A percentile compares a stretch with the other conserved stretches of the same genome.
Evolutionary conservation across 37 sponge, comb jelly and placozoan genomes (phyloP).

Genomic region (Ephydatia muelleri): DNA sequence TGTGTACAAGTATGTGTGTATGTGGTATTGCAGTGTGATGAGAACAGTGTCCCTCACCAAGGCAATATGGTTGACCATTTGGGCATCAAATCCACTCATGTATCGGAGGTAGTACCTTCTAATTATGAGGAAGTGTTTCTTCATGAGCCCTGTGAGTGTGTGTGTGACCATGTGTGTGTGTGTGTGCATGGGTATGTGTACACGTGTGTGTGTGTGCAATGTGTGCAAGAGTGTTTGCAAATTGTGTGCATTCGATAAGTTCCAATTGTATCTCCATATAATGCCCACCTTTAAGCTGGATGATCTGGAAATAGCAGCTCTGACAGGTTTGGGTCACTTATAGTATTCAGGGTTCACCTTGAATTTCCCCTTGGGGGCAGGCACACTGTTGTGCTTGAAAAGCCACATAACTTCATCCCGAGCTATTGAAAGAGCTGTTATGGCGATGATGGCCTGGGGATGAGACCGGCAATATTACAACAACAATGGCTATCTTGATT

Average conservation of each 20-base stretch:
- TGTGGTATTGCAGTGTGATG: neutral
- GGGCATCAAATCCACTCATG: constrained; percentile 75
- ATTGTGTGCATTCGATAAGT: neutral
- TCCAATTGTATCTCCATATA: neutral
- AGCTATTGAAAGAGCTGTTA: constrained; percentile 75
- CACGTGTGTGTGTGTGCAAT: neutral
- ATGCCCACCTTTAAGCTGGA: constrained; percentile 59
- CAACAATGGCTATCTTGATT: neutral
- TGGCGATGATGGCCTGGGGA: constrained; percentile 62
- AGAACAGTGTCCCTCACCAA: constrained; percentile 32
- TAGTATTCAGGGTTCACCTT: constrained; percentile 77
- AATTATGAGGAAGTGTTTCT: constrained; percentile 59
- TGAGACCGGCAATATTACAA: neutral
- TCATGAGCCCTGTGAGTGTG: constrained; percentile 65
- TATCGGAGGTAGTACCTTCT: constrained; percentile 83
- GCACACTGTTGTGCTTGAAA: constrained; percentile 58
- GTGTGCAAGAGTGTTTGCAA: neutral
- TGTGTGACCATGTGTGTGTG: too few relatives aligned
- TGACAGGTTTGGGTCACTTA: constrained; percentile 63
- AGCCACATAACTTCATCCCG: constrained; percentile 90
- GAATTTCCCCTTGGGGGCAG: constrained; percentile 67
- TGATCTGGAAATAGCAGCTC: constrained; percentile 78
- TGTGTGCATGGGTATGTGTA: neutral
- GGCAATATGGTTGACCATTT: constrained; percentile 69
- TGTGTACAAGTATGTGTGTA: too few relatives aligned